A percentile compares a stretch with the other conserved stretches of the same genome.
phyloP scores from a whole-genome alignment of 1,140 invertebrate genomes.

The Drosophila pruinosa region DNA sequence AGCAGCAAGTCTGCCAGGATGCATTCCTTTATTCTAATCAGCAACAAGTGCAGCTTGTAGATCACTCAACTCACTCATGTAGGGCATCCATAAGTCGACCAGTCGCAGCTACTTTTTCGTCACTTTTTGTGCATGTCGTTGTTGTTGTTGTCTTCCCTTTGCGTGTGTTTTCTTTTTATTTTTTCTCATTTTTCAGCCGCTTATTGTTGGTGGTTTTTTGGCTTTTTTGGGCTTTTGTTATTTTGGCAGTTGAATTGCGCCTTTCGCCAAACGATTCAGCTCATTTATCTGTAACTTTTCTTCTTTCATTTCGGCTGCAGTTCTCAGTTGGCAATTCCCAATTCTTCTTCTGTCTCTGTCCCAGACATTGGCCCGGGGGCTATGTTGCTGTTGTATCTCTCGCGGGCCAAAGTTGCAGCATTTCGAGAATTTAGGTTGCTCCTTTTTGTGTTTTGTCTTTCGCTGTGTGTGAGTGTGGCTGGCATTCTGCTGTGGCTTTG shows the following conservation, averaged over 20 bases:
- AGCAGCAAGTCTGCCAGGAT: too few species aligned
- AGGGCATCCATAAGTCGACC: conserved; percentile 25
- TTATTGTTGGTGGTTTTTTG: conserved; percentile 12
- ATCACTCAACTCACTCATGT: too few species aligned
- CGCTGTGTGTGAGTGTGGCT: conserved; percentile 22
- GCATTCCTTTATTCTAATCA: too few species aligned
- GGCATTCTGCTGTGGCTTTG: conserved; percentile 26
- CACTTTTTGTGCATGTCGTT: neutral
- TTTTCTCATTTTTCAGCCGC: conserved; percentile 1
- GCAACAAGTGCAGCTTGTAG: too few species aligned
- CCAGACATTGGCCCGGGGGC: neutral
- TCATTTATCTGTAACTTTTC: conserved; percentile 78
- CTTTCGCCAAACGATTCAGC: conserved; percentile 78
- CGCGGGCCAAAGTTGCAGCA: conserved; percentile 68
- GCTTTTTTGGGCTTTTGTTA: conserved; percentile 43
- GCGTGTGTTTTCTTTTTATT: neutral
- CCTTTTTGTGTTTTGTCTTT: conserved; percentile 45
- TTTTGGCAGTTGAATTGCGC: conserved; percentile 79
- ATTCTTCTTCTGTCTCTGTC: neutral
- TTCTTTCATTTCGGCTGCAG: conserved; percentile 63
- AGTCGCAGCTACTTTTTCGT: neutral
- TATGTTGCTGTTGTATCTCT: conserved; percentile 15
- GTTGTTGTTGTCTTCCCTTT: conserved; percentile 2
- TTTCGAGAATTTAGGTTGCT: conserved; percentile 78
- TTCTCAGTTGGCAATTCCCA: neutral